phyloP scores from a whole-genome alignment of 1,140 invertebrate genomes.

The Lordiphosa clarofinis region DNA sequence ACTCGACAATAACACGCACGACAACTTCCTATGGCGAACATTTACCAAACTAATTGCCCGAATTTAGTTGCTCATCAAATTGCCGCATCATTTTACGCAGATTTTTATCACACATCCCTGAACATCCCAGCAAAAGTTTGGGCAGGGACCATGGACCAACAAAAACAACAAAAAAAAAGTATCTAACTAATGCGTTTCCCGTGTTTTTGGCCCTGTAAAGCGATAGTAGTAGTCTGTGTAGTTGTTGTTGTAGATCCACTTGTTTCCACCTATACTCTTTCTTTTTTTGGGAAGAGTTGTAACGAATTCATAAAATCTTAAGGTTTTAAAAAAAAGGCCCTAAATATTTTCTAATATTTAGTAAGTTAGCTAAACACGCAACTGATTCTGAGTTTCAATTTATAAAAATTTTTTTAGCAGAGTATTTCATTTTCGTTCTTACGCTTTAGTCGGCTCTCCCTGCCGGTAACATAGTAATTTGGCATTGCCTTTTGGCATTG shows the following conservation, averaged over 20 bases:
- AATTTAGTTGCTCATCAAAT: slow-evolving; percentile 75
- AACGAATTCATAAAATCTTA: too few relatives aligned
- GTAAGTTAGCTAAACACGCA: too few relatives aligned
- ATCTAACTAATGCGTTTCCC: slow-evolving; percentile 72
- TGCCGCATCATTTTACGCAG: slow-evolving; percentile 73
- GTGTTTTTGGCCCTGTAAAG: slow-evolving; percentile 65
- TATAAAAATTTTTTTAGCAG: background rate
- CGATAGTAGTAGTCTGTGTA: slow-evolving; percentile 36
- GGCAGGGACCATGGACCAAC: slow-evolving; percentile 4
- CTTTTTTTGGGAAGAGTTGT: too few relatives aligned
- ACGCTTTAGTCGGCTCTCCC: background rate
- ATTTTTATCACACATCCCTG: slow-evolving; percentile 62
- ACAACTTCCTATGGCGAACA: slow-evolving; percentile 16
- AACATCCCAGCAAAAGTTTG: background rate
- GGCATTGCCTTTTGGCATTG: slow-evolving; percentile 67
- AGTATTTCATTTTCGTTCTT: slow-evolving; percentile 14
- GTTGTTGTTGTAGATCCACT: slow-evolving; percentile 42
- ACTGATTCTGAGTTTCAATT: too few relatives aligned
- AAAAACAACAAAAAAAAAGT: too few relatives aligned
- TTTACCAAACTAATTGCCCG: slow-evolving; percentile 66
- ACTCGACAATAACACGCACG: slow-evolving; percentile 24
- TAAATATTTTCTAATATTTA: too few relatives aligned
- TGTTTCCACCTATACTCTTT: slow-evolving; percentile 40
- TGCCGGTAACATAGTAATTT: slow-evolving; percentile 66
- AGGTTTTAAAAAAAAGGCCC: too few relatives aligned